Conservation (phyloP, 2,797 vertebrate genomes). For the Coilia nasus region DNA sequence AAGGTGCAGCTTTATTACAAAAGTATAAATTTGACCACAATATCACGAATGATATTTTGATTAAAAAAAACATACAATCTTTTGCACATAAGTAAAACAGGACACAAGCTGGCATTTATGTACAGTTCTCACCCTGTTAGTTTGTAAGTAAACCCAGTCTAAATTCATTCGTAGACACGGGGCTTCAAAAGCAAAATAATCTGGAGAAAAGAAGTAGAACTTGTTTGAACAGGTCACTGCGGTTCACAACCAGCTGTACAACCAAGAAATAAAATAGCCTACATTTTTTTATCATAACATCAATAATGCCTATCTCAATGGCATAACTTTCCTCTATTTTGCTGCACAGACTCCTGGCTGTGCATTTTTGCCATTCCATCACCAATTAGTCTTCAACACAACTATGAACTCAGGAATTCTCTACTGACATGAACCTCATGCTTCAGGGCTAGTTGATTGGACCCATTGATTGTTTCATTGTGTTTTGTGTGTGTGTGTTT, state of each 20-base stretch:
- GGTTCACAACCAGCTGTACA: constrained; percentile 40
- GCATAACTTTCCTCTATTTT: background rate
- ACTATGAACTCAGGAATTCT: background rate
- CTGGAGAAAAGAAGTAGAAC: constrained; percentile 32
- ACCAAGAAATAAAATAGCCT: constrained; percentile 72
- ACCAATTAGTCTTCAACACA: constrained; percentile 13
- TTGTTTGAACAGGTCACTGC: constrained; percentile 40
- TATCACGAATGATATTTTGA: constrained; percentile 76
- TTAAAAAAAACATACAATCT: constrained; percentile 85
- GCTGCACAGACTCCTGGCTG: background rate
- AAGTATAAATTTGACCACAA: constrained; percentile 82
- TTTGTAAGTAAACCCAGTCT: constrained; percentile 65
- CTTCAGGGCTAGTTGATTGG: background rate
- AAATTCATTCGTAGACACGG: constrained; percentile 44
- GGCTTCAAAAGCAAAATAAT: constrained; percentile 42
- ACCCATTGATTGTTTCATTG: constrained; percentile 8
- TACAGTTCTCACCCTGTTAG: constrained; percentile 73
- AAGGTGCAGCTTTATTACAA: constrained; percentile 85
- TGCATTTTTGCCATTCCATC: background rate
- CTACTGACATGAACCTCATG: constrained; percentile 5
- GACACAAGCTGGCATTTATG: constrained; percentile 57
- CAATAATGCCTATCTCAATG: background rate
- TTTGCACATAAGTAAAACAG: constrained; percentile 78
- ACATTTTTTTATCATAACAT: constrained; percentile 75
- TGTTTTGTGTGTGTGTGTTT: too few relatives aligned